These are phyloP conservation scores for Poeciliopsis occidentalis DNA, from an alignment of 2,113 vertebrate species.

Conservation along the genomic window DNA sequence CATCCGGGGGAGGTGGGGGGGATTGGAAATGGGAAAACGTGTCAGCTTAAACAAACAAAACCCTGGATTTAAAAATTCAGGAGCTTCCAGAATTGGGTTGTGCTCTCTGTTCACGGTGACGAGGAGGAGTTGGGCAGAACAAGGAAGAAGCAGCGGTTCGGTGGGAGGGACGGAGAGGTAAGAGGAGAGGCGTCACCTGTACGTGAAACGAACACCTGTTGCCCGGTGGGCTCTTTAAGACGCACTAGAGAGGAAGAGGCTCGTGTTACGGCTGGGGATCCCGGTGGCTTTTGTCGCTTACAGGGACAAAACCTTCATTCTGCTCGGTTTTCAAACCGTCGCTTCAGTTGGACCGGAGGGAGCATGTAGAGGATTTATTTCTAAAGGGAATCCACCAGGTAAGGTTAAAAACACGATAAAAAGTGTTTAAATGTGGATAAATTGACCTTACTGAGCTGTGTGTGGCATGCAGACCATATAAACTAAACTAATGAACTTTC, in stretches of 20 bases:
- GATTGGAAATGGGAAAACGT: conserved; percentile 19
- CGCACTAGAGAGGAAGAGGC: neutral
- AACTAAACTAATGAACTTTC: conserved; percentile 43
- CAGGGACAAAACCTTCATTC: neutral
- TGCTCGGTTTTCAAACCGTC: neutral
- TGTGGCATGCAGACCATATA: conserved; percentile 29
- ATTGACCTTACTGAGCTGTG: conserved; percentile 17
- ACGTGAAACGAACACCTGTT: conserved; percentile 64
- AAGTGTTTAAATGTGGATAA: conserved; percentile 19
- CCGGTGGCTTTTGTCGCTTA: neutral
- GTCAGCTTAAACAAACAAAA: conserved; percentile 2
- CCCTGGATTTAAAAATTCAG: conserved; percentile 17
- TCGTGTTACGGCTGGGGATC: conserved; percentile 43
- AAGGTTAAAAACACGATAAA: neutral
- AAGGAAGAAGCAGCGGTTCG: neutral
- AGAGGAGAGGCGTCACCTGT: conserved; percentile 48
- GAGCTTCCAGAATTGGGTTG: neutral
- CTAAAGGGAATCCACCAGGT: conserved; percentile 39
- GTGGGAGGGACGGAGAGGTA: neutral
- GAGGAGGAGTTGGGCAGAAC: conserved; percentile 13
- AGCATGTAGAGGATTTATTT: conserved; percentile 9
- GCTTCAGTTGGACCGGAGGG: conserved; percentile 23
- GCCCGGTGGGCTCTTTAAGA: conserved; percentile 11
- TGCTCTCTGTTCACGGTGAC: neutral
- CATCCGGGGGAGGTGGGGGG: conserved; percentile 12